These are phyloP conservation scores for Stylophora pistillata DNA, from an alignment of 64 coral and sea anemone species.

Conservation along the genomic window DNA sequence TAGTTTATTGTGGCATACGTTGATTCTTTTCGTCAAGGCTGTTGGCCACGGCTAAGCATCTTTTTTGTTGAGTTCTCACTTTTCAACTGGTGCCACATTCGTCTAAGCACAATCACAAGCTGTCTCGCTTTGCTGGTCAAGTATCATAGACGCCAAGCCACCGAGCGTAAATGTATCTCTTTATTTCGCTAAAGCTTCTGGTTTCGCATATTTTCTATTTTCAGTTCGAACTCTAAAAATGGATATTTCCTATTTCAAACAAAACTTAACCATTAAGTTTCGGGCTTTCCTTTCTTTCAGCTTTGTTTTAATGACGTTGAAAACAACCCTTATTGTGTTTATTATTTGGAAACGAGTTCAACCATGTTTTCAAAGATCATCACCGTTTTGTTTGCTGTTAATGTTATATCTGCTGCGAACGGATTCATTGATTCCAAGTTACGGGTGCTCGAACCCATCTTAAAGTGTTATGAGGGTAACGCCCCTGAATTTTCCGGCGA, in stretches of 20 bases:
- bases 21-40: slow-evolving; percentile 4
- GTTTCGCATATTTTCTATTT: neutral
- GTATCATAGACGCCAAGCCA: neutral
- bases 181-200: slow-evolving; percentile 8
- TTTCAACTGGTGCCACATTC: neutral
- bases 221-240: neutral
- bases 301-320: slow-evolving; percentile 8
- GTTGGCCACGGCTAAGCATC: neutral
- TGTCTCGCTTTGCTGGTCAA: slow-evolving; percentile 22
- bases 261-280: slow-evolving; percentile 20
- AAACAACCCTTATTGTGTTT: slow-evolving; percentile 13
- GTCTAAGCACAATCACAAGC: slow-evolving; percentile 7
- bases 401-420: slow-evolving; percentile 28
- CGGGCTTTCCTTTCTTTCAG: neutral
- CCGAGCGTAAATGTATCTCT: neutral
- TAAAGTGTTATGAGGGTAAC: slow-evolving; percentile 26
- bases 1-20: neutral
- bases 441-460: slow-evolving; percentile 18
- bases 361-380: slow-evolving; percentile 32
- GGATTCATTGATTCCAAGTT: slow-evolving; percentile 40
- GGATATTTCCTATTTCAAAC: slow-evolving; percentile 10
- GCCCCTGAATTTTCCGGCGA: neutral
- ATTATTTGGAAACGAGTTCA: slow-evolving; percentile 18
- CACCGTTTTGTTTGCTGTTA: slow-evolving; percentile 10
- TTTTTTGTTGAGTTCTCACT: slow-evolving; percentile 5